Evolutionary conservation across 2,888 invertebrate genomes (phyloP), one percentile per base, ranked within the genome.

Genomic region (Marasmarcha lunaedactyla): DNA sequence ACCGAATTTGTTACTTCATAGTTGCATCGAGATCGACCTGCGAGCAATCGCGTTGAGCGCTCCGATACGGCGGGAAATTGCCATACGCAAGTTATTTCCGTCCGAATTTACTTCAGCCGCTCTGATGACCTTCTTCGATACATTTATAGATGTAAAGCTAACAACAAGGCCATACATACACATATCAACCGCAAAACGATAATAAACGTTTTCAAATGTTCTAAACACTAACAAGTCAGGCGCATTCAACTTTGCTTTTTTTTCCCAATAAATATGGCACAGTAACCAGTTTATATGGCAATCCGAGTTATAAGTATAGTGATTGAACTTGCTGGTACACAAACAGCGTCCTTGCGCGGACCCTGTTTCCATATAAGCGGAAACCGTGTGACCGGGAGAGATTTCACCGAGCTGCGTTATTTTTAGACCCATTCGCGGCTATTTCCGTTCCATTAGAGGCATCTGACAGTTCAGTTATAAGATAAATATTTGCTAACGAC

Each of bases 371-470:
- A 57, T 66, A 66, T 63, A 64, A 60, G 61, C 53, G 59, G 62
- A 64, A 70, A 67, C 62, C 64, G 63, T 62, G 68, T 65, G 65
- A 70, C 65, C 61, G 65, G 56, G 61, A 59, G 52, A 57, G 63
- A 70, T 66, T 65, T 65, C 65, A 62, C 49, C 57, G 43, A 46
- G 55, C 58, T 61, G 30, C 10, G 30, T 60, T 69, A 71, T 71
- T 63, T 68, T 63, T 63, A 71, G 60, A 50, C 35, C 49, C 46
- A 40, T 37, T 15, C 33, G 15, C 14, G 11, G 15, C 35, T 14
- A 14, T 14, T 35, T 35, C 15, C 14, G 14, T 5, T 20, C 20
- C 3, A 20, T 20, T 20, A 5, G 13, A n/a, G 33, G 33, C 33
- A 46, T 20, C 20, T 20, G 20, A 20, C 20, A 20, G 7, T 7